Evolutionary conservation across 2,113 vertebrate species (phyloP).

Genomic region (Pedetes capensis): DNA sequence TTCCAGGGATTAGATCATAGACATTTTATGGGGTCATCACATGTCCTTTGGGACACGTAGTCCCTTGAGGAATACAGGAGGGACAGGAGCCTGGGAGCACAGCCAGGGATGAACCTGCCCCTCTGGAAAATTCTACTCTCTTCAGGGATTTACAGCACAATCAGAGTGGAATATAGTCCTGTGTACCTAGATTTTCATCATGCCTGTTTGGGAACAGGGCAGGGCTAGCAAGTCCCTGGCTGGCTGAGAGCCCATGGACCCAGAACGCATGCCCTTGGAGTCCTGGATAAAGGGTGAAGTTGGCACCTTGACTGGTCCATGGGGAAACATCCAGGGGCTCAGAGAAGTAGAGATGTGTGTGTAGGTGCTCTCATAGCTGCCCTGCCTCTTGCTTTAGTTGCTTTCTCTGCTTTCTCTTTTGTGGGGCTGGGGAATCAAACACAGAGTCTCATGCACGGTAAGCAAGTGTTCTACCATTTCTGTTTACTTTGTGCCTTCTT

Average conservation of each 20-base stretch:
- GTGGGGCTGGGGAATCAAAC: too few species aligned
- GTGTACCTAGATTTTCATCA: background rate
- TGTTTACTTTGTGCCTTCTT: too few species aligned
- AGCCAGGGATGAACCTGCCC: background rate
- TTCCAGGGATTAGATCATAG: background rate
- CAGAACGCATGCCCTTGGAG: background rate
- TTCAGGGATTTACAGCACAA: background rate
- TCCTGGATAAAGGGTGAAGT: background rate
- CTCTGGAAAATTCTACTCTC: constrained; percentile 12
- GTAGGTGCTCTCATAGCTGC: background rate
- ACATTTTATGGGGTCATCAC: background rate
- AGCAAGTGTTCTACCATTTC: too few species aligned
- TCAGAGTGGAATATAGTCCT: background rate
- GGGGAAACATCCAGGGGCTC: background rate
- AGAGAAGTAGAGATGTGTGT: background rate
- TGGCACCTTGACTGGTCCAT: too few species aligned
- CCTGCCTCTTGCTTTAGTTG: background rate
- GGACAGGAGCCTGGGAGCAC: background rate
- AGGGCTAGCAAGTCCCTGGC: background rate
- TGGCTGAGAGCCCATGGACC: background rate
- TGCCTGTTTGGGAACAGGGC: background rate
- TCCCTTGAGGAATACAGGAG: background rate
- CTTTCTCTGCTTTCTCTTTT: background rate
- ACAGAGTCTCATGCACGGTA: too few species aligned
- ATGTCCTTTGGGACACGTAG: background rate